Base-by-base conservation (phyloP, 2,113 vertebrate species). In the Kryptolebias marmoratus region DNA sequence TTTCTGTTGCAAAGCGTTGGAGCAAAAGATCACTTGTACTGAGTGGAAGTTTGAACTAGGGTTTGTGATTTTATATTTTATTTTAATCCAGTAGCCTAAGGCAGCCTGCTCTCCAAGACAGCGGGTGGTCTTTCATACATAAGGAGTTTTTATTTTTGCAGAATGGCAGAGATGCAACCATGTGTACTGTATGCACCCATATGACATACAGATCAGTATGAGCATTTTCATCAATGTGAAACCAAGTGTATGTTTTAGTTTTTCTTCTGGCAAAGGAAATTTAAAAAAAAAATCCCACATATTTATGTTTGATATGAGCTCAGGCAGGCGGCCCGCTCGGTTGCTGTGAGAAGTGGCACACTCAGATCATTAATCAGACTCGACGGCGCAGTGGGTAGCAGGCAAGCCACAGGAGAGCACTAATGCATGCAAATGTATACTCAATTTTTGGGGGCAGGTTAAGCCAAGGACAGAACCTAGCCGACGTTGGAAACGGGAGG, bases 341-440 rank as follows among this genome's bases (percentile, higher is more conserved):
- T 77, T 68, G 91, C 89, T 88, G 83, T 59, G 87, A 87, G 88
- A 88, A 88, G 87, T 88, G 85, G 87, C 87, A 87, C 75, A 63
- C 86, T 88, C 71, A 63, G 86, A 89, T 91, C 90, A 92, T 94
- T 93, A 93, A 93, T 92, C 91, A 87, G 91, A 87, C 84, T 90
- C 82, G 87, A 89, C 82, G 88, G 89, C 87, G 55, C 91, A 89
- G 90, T 86, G 83, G 89, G 92, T 87, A 89, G 87, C 89, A 84
- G 89, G 88, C 89, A 70, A 89, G 86, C 89, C 88, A 90, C 79
- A 69, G 91, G 91, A 91, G 91, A 92, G 89, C 69, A 76, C 89
- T 92, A 93, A 92, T 90, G 91, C 90, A 93, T 92, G 91, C 91
- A 93, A 92, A 94, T 92, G 89, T 90, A 92, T 85, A 88, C 91